Base-by-base conservation (phyloP, 2,113 vertebrate genomes). In the Apaloderma vittatum region DNA sequence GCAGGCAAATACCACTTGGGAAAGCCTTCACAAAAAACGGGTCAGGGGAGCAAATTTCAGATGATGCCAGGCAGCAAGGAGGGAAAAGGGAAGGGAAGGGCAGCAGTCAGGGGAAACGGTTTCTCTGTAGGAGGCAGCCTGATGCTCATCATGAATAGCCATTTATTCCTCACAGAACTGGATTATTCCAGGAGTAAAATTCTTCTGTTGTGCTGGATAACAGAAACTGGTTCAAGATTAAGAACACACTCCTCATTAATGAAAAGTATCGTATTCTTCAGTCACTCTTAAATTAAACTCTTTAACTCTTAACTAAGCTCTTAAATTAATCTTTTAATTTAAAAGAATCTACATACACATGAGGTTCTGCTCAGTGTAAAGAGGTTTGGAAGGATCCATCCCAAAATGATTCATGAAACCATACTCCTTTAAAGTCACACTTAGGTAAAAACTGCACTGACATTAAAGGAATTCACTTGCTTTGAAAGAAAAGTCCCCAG, bases 391-490 rank as follows among this genome's bases (percentile, higher is more conserved):
- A 93, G 86, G 91, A 95, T 97, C 52, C 92, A 75, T 63, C 76
- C 83, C 52, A 90, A 95, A 95, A 96, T 94, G 96, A 96, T 92
- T 97, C 94, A 95, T 88, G 32, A 94, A 96, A 95, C 91, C 90
- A 84, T 88, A 78, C 29, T 87, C 77, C 61, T 95, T 95, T 94
- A 93, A 93, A 96, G 83, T 36, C 72, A 78, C 48, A 34, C 54
- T 90, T 86, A 86, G 9, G 65, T 67, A 81, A 92, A 90, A 82
- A 83, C 83, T 91, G n/a, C 68, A 36, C 71, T 74, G 68, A 93
- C 79, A 90, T 90, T 94, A 95, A 89, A 95, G 80, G 81, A 97
- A 79, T 97, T 97, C 94, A 40, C 94, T 96, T 20, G 96, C 97
- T 72, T 98, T 98, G 95, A 94, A 93, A 95, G 58, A 84, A 34